Percentiles rank a stretch among this genome's conserved stretches.
phyloP scores from a whole-genome alignment of 2,888 invertebrate species.

The Drosophila greeni region DNA sequence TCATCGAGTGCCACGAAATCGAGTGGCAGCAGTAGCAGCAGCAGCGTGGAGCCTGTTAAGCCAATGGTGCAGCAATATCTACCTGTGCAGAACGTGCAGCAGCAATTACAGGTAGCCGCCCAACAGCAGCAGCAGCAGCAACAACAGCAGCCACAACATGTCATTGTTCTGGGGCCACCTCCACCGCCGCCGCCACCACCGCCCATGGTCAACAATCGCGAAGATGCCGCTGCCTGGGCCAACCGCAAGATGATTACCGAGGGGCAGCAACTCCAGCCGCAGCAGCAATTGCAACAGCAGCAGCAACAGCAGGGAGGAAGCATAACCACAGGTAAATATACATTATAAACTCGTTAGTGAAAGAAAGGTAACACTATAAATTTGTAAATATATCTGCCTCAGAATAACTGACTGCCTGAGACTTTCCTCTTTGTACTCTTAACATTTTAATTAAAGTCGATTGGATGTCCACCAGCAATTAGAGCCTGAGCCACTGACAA shows the following conservation, averaged over 20 bases:
- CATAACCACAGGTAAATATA: slow-evolving; percentile 57
- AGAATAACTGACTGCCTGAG: not conserved
- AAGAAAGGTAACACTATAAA: not conserved
- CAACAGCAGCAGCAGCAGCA: slow-evolving; percentile 46
- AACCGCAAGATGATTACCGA: slow-evolving; percentile 74
- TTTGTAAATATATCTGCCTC: not conserved
- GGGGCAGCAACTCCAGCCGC: slow-evolving; percentile 50
- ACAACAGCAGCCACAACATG: slow-evolving; percentile 52
- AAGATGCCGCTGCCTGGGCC: slow-evolving; percentile 77
- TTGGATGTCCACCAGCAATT: slow-evolving; percentile 27
- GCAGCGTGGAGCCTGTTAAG: slow-evolving; percentile 42
- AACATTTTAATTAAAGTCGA: slow-evolving; percentile 31
- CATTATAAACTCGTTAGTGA: not conserved
- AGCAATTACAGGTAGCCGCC: slow-evolving; percentile 49
- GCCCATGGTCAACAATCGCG: slow-evolving; percentile 74
- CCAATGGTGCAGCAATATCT: slow-evolving; percentile 57
- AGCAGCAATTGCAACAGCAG: slow-evolving; percentile 28
- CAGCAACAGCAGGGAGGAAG: slow-evolving; percentile 42
- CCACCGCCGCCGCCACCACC: slow-evolving; percentile 64
- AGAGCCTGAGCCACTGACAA: slow-evolving; percentile 1
- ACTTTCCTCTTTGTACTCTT: not conserved
- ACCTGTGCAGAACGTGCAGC: slow-evolving; percentile 52
- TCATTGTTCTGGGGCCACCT: slow-evolving; percentile 58
- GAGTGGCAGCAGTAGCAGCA: slow-evolving; percentile 33
- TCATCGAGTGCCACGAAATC: slow-evolving; percentile 48